Evolutionary conservation across 1,140 invertebrate species (phyloP).

Genomic region (Hormaphis cornu): DNA sequence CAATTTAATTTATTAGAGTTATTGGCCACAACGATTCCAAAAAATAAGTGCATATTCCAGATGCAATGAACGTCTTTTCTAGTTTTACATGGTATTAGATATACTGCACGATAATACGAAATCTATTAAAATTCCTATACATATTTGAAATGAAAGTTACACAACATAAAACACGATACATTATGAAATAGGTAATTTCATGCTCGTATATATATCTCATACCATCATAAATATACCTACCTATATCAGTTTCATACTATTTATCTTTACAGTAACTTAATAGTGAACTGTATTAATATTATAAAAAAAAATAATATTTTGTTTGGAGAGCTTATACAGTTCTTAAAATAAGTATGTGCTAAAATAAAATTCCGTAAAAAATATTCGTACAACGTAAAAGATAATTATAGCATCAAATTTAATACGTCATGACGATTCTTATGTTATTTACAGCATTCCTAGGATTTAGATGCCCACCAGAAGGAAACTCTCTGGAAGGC

Average conservation of each 20-base stretch:
- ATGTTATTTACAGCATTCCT: constrained; percentile 49
- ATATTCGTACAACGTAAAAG: too few species aligned
- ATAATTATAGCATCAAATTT: too few species aligned
- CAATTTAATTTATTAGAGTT: background rate
- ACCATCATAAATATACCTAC: background rate
- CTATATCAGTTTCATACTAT: background rate
- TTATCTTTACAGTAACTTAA: background rate
- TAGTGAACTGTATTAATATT: background rate
- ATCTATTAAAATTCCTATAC: background rate
- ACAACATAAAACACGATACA: constrained; percentile 1
- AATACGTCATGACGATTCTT: too few species aligned
- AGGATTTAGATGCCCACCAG: constrained; percentile 55
- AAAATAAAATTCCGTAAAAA: too few species aligned
- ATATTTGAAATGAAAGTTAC: background rate
- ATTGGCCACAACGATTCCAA: too few species aligned
- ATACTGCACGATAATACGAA: background rate
- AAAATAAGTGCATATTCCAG: constrained; percentile 12
- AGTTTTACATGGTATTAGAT: background rate
- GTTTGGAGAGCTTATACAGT: too few species aligned
- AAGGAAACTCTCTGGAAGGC: constrained; percentile 37
- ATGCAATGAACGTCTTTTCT: background rate
- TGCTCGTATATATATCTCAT: background rate
- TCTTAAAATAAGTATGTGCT: too few species aligned
- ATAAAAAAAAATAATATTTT: background rate
- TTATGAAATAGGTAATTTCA: constrained; percentile 9